These are phyloP conservation scores for Brachionus rubens DNA, from an alignment of 1,140 invertebrate species.

Conservation along the genomic window DNA sequence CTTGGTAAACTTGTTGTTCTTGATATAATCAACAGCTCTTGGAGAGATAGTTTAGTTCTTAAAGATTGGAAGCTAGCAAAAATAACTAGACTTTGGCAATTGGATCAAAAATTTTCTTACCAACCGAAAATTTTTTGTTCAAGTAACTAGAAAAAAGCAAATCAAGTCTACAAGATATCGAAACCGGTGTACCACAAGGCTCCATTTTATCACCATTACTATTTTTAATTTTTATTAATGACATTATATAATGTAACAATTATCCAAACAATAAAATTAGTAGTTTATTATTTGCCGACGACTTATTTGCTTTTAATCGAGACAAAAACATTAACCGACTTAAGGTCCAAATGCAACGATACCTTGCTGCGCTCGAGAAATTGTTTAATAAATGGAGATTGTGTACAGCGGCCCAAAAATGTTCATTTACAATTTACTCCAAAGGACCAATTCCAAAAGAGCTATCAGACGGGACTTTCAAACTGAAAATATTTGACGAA, in stretches of 20 bases:
- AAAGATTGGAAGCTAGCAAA: constrained; percentile 2
- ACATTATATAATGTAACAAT: neutral
- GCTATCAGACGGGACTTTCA: neutral
- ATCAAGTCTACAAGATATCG: neutral
- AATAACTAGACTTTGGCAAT: neutral
- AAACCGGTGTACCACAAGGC: neutral
- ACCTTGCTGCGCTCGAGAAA: neutral
- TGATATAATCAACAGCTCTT: neutral
- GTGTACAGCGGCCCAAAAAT: neutral
- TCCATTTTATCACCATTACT: constrained; percentile 54
- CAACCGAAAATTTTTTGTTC: constrained; percentile 2
- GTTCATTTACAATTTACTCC: constrained; percentile 10
- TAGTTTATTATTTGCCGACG: constrained; percentile 20
- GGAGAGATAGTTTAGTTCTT: neutral
- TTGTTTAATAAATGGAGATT: constrained; percentile 16
- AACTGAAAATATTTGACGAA: constrained; percentile 13
- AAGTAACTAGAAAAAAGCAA: neutral
- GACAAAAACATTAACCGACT: constrained; percentile 8
- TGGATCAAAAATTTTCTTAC: constrained; percentile 22
- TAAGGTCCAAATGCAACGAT: constrained; percentile 8
- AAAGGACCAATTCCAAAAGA: constrained; percentile 7
- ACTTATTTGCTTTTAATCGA: constrained; percentile 19
- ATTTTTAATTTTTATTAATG: constrained; percentile 23
- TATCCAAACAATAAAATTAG: constrained; percentile 6
- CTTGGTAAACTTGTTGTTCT: neutral